Evolutionary conservation across 1,140 invertebrate genomes (phyloP).

Genomic region (Lepidurus packardi): DNA sequence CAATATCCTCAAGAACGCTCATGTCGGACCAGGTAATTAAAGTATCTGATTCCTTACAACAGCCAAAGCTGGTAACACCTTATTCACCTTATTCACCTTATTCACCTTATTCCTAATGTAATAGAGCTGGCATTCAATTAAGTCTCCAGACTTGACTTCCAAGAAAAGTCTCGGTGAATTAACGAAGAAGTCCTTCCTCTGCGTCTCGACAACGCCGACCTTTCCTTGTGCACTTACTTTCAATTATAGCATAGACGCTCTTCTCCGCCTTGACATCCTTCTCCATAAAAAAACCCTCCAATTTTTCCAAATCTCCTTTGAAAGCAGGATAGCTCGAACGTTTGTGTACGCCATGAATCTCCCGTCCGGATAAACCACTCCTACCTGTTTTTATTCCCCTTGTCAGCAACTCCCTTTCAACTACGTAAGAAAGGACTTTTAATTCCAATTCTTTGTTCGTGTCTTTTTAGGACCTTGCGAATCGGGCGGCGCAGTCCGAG

Average conservation of each 20-base stretch:
- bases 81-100: too few species aligned
- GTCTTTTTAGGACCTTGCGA: neutral
- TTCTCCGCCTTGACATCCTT: neutral
- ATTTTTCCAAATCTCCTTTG: conserved; percentile 11
- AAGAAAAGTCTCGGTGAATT: neutral
- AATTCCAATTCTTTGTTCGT: neutral
- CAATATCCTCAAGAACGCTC: conserved; percentile 43
- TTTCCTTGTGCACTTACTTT: neutral
- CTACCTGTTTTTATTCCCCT: neutral
- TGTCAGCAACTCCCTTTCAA: neutral
- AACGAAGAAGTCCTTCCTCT: neutral
- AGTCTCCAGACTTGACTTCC: neutral
- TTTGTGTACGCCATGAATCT: neutral
- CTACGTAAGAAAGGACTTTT: neutral
- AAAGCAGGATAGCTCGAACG: conserved; percentile 1
- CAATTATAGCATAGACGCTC: neutral
- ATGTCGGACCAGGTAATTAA: conserved; percentile 38
- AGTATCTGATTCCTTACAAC: neutral
- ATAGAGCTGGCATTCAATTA: too few species aligned
- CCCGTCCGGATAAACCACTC: neutral
- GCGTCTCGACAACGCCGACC: neutral
- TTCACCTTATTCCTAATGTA: too few species aligned
- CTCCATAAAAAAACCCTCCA: neutral
- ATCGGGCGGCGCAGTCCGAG: neutral
- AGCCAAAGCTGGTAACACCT: too few species aligned